phyloP scores from a whole-genome alignment of 2,888 invertebrate genomes.

The Stomorhina lunata region DNA sequence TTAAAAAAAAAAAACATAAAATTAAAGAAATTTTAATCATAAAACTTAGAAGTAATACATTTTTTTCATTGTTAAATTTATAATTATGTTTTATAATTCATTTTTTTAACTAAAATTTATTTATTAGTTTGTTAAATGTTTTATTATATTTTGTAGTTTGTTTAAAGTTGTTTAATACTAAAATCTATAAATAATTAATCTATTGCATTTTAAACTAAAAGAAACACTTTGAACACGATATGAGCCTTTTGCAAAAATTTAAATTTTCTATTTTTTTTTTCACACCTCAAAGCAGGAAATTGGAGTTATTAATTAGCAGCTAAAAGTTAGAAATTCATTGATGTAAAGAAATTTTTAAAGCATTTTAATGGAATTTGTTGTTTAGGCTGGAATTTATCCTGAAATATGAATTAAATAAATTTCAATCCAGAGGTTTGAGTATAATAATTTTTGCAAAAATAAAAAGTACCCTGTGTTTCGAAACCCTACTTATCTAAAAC shows the following conservation, averaged over 20 bases:
- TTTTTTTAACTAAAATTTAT: background rate
- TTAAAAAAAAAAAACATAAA: slow-evolving; percentile 37
- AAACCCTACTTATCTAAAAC: too few relatives aligned
- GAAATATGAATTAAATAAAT: too few relatives aligned
- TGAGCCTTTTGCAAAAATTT: slow-evolving; percentile 61
- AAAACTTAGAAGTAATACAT: too few relatives aligned
- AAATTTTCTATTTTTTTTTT: slow-evolving; percentile 39
- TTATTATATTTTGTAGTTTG: background rate
- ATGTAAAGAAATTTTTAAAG: too few relatives aligned
- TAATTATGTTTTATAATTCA: background rate
- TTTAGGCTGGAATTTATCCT: too few relatives aligned
- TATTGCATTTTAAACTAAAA: background rate
- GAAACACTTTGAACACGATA: slow-evolving; percentile 54
- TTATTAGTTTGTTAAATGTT: background rate
- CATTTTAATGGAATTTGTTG: too few relatives aligned
- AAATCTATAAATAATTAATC: slow-evolving; percentile 25
- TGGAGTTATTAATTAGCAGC: background rate
- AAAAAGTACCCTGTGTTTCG: too few relatives aligned
- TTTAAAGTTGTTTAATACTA: slow-evolving; percentile 5
- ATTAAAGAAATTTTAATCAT: slow-evolving; percentile 1
- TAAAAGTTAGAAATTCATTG: too few relatives aligned
- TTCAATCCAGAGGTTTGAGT: too few relatives aligned
- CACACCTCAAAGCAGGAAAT: background rate
- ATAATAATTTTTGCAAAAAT: too few relatives aligned
- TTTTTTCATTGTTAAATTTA: background rate